A percentile compares a stretch with the other conserved stretches of the same genome.
Conservation (phyloP, 2,888 invertebrate genomes). For the Cephus pygmeus region DNA sequence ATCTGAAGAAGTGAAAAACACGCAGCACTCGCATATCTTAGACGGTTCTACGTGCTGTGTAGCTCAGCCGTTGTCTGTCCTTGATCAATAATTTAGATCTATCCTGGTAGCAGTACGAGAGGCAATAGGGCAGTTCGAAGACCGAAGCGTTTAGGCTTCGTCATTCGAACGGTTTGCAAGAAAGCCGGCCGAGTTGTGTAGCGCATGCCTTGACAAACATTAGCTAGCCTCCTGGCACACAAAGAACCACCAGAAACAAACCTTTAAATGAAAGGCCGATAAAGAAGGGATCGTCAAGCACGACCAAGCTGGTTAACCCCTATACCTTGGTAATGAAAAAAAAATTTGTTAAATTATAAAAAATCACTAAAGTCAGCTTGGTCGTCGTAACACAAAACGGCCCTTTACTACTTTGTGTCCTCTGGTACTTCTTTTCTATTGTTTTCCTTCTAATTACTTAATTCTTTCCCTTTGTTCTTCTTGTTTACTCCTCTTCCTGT, state of each 20-base stretch:
- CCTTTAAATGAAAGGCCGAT: constrained; percentile 34
- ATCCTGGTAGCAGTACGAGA: no score
- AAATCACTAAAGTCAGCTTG: no score
- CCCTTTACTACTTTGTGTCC: constrained; percentile 30
- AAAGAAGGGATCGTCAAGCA: no score
- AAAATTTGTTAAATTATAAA: no score
- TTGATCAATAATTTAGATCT: no score
- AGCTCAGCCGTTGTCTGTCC: no score
- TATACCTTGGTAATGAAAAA: no score
- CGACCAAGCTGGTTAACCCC: no score
- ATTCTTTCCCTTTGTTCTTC: not conserved
- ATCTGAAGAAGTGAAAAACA: not conserved
- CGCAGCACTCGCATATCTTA: not conserved
- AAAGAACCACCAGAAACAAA: no score
- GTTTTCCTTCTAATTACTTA: constrained; percentile 1
- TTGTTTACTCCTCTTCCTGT: not conserved
- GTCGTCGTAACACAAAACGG: no score
- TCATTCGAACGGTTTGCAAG: constrained; percentile 19
- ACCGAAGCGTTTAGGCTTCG: not conserved
- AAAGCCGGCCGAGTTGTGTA: constrained; percentile 53
- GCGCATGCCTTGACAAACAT: constrained; percentile 46
- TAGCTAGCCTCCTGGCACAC: constrained; percentile 41
- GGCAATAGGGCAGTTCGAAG: not conserved
- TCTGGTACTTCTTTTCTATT: constrained; percentile 11
- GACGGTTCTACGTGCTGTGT: not conserved